Evolutionary conservation across 2,888 invertebrate genomes (phyloP).

Genomic region (Machimus rusticus): DNA sequence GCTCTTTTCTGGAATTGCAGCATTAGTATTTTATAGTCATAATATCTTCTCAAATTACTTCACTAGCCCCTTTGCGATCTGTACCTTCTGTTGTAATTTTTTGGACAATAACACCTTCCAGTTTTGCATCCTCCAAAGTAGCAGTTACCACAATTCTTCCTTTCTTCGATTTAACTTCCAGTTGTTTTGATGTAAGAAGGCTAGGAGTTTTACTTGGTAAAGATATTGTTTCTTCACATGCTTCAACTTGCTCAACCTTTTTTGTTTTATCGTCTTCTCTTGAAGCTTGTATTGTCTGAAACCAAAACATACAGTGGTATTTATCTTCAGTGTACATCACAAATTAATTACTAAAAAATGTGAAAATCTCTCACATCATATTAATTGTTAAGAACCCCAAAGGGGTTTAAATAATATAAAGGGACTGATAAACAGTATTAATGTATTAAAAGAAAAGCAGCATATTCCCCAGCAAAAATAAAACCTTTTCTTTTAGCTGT

Average conservation of each 20-base stretch:
- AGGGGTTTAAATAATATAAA: no score
- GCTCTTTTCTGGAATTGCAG: not conserved
- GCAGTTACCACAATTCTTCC: slow-evolving; percentile 60
- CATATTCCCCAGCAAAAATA: no score
- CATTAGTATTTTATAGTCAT: not conserved
- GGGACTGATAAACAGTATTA: no score
- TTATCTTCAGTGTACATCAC: no score
- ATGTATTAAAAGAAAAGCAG: no score
- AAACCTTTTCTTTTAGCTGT: no score
- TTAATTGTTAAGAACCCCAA: no score
- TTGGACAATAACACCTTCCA: slow-evolving; percentile 60
- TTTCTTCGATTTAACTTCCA: slow-evolving; percentile 59
- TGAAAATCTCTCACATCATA: no score
- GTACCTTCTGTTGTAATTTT: slow-evolving; percentile 49
- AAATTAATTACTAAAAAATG: no score
- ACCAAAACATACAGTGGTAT: not conserved
- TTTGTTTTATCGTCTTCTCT: not conserved
- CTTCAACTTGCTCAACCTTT: not conserved
- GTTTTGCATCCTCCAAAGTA: slow-evolving; percentile 59
- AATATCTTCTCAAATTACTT: not conserved
- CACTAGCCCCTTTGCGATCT: not conserved
- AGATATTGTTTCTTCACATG: not conserved
- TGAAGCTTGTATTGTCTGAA: not conserved
- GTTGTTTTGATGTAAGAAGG: slow-evolving; percentile 51
- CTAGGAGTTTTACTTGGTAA: not conserved